Evolutionary conservation across 2,113 vertebrate species (phyloP).

Genomic region (Grantiella picta): DNA sequence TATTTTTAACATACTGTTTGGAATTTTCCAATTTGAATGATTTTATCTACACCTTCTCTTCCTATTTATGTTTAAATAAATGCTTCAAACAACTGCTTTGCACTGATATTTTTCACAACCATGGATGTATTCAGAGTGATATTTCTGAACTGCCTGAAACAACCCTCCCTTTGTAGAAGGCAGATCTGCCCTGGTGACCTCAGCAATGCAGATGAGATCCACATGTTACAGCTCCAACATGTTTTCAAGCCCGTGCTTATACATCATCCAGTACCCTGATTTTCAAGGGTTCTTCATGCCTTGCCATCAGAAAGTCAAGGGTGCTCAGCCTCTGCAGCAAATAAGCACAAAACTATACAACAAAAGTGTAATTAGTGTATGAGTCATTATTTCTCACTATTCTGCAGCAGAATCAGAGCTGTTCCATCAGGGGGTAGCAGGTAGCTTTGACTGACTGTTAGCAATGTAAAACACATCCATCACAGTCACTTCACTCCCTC

Average conservation of each 20-base stretch:
- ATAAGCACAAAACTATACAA: not conserved
- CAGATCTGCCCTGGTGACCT: not conserved
- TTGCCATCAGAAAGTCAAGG: not conserved
- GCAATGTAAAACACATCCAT: not conserved
- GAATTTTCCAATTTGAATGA: not conserved
- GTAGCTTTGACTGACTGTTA: not conserved
- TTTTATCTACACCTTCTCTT: not conserved
- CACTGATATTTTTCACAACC: not conserved
- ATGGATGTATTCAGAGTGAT: not conserved
- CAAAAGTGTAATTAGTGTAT: not conserved
- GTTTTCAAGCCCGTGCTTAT: not conserved
- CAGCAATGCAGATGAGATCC: not conserved
- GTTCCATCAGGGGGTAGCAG: not conserved
- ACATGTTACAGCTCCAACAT: not conserved
- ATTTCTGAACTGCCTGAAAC: not conserved
- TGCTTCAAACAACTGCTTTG: not conserved
- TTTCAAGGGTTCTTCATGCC: not conserved
- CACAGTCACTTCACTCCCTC: not conserved
- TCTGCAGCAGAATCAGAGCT: not conserved
- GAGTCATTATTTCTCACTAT: conserved; percentile 37
- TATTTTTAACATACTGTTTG: not conserved
- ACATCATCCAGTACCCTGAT: not conserved
- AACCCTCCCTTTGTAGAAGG: not conserved
- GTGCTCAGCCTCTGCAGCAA: not conserved
- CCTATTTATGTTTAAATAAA: not conserved